Evolutionary conservation across 2,797 vertebrate species (phyloP).

Genomic region (Arnoldichthys spilopterus): DNA sequence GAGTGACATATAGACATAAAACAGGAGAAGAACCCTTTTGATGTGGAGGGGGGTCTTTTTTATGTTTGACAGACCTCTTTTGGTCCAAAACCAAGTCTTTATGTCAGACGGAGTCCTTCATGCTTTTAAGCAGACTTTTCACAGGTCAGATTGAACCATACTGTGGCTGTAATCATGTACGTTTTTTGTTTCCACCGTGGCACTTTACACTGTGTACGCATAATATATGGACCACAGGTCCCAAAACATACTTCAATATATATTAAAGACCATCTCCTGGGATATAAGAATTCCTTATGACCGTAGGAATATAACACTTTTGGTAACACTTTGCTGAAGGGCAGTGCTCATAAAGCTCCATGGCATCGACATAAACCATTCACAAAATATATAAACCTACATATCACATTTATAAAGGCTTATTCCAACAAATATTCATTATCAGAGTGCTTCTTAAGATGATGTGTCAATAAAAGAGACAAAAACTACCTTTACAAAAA

Average conservation of each 20-base stretch:
- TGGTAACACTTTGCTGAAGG: too few relatives aligned
- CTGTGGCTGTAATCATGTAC: neutral
- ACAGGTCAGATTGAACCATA: neutral
- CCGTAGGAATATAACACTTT: too few relatives aligned
- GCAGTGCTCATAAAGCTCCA: too few relatives aligned
- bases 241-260: neutral
- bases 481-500: too few relatives aligned
- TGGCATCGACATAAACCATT: too few relatives aligned
- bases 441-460: too few relatives aligned
- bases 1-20: slow-evolving; percentile 18
- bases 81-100: neutral
- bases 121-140: neutral
- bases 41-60: neutral
- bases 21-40: neutral
- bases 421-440: too few relatives aligned
- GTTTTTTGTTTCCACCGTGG: neutral
- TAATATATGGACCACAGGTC: neutral
- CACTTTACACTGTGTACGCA: neutral
- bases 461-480: too few relatives aligned
- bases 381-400: too few relatives aligned
- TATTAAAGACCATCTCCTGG: neutral
- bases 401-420: too few relatives aligned
- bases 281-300: too few relatives aligned
- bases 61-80: neutral
- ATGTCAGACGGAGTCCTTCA: slow-evolving; percentile 10